Conservation (phyloP, 2,888 invertebrate genomes). For the Pterostichus madidus region DNA sequence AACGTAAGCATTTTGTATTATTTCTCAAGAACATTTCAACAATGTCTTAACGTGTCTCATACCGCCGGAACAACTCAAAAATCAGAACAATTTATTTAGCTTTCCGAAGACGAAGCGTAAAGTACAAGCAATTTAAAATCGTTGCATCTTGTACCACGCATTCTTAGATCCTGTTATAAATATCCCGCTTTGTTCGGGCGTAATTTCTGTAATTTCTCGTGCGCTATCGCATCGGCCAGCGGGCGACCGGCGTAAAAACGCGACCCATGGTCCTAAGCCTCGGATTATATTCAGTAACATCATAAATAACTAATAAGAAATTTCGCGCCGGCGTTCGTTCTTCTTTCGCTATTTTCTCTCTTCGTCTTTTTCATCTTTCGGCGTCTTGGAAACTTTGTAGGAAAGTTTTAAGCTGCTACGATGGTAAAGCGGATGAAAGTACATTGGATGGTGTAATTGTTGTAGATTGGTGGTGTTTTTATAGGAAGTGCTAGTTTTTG, state of each 20-base stretch:
- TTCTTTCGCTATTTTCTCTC: background rate
- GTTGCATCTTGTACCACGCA: conserved; percentile 29
- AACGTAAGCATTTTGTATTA: too few species aligned
- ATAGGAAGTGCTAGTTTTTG: background rate
- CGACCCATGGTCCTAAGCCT: conserved; percentile 43
- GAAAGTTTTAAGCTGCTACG: conserved; percentile 3
- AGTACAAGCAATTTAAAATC: conserved; percentile 22
- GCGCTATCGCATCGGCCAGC: conserved; percentile 9
- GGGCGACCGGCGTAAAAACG: background rate
- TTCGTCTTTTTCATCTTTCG: background rate
- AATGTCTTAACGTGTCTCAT: too few species aligned
- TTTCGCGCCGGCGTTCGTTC: conserved; percentile 29
- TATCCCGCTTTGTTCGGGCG: conserved; percentile 53
- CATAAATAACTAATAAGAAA: conserved; percentile 64
- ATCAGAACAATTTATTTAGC: conserved; percentile 8
- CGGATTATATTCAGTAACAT: conserved; percentile 61
- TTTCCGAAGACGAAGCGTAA: background rate
- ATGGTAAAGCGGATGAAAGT: conserved; percentile 11
- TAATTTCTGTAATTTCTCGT: conserved; percentile 60
- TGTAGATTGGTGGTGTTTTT: conserved; percentile 8
- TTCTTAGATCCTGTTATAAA: conserved; percentile 46
- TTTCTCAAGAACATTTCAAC: too few species aligned
- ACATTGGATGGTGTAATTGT: conserved; percentile 12
- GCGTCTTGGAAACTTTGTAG: background rate
- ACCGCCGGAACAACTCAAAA: background rate